phyloP scores from a whole-genome alignment of 2,888 invertebrate genomes.

The Arctia plantaginis region DNA sequence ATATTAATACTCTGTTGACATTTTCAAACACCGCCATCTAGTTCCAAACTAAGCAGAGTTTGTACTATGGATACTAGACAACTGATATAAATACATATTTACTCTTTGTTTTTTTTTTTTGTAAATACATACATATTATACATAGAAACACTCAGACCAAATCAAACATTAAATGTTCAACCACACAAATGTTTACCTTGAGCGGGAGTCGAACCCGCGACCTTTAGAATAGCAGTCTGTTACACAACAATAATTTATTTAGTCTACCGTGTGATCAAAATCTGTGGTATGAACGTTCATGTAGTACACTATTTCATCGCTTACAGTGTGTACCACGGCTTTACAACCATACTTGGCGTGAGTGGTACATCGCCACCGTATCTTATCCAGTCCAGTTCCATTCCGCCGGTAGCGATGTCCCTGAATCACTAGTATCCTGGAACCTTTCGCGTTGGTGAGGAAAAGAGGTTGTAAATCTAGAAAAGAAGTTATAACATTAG shows the following conservation, averaged over 20 bases:
- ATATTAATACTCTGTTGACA: neutral
- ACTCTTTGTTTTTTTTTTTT: too few species aligned
- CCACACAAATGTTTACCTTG: too few species aligned
- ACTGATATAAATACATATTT: too few species aligned
- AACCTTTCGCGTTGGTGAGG: conserved; percentile 50
- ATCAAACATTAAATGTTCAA: too few species aligned
- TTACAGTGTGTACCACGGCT: conserved; percentile 53
- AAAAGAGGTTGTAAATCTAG: conserved; percentile 42
- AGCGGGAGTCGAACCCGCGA: too few species aligned
- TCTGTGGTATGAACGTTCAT: conserved; percentile 53
- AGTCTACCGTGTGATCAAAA: neutral
- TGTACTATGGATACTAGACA: too few species aligned
- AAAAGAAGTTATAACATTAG: conserved; percentile 10
- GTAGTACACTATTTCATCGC: conserved; percentile 55
- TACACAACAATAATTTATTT: neutral
- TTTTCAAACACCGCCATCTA: too few species aligned
- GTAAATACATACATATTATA: too few species aligned
- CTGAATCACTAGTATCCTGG: conserved; percentile 47
- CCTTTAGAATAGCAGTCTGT: too few species aligned
- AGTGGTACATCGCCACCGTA: conserved; percentile 61
- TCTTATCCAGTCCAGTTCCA: conserved; percentile 40
- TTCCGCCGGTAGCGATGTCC: conserved; percentile 54
- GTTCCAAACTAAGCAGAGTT: too few species aligned
- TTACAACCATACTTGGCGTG: conserved; percentile 57
- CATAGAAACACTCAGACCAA: too few species aligned